A percentile compares a stretch with the other conserved stretches of the same genome.
These are phyloP conservation scores for Pantelozetes paolii DNA, from an alignment of 2,888 invertebrate genomes.

Conservation along the genomic window DNA sequence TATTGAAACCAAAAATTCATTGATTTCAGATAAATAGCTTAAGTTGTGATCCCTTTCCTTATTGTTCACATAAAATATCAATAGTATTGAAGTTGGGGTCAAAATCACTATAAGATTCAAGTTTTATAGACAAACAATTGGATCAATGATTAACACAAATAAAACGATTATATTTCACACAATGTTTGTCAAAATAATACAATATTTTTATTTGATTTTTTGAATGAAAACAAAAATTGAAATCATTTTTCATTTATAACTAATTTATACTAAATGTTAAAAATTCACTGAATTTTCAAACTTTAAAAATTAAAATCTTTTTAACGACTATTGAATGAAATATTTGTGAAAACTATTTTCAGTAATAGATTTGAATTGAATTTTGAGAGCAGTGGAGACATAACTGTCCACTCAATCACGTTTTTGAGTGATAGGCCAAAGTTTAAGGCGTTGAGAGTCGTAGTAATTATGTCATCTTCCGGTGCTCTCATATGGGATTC, in stretches of 20 bases:
- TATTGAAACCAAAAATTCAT: constrained; percentile 4
- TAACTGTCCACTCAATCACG: neutral
- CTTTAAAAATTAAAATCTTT: too few species aligned
- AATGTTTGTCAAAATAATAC: too few species aligned
- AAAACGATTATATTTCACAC: neutral
- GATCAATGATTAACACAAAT: neutral
- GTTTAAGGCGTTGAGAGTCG: constrained; percentile 8
- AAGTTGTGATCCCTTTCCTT: neutral
- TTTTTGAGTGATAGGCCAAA: neutral
- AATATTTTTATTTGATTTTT: too few species aligned
- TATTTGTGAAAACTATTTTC: too few species aligned
- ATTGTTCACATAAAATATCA: constrained; percentile 15
- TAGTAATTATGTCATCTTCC: constrained; percentile 33
- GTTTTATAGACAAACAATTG: constrained; percentile 1
- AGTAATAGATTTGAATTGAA: neutral
- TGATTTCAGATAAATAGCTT: constrained; percentile 18
- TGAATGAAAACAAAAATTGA: too few species aligned
- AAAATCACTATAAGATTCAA: neutral
- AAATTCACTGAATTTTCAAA: too few species aligned
- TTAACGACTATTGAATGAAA: too few species aligned
- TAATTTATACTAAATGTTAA: too few species aligned
- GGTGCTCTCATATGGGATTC: constrained; percentile 32
- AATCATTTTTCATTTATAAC: too few species aligned
- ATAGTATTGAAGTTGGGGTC: neutral
- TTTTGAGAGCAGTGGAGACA: neutral